Evolutionary conservation across 2,113 vertebrate species (phyloP).

Genomic region (Phainopepla nitens): DNA sequence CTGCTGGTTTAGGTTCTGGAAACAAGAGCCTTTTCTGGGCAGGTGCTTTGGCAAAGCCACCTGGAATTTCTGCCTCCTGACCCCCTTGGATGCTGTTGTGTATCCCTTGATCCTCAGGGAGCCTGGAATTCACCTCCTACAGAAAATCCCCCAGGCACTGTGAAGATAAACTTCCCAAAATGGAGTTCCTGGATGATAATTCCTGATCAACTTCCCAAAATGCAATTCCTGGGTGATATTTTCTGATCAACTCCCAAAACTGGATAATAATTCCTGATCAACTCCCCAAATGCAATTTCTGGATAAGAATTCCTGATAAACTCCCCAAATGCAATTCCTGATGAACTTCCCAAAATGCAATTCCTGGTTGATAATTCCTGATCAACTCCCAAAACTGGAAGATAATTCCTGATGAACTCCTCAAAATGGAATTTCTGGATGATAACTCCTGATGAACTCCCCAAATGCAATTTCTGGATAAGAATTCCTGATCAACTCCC

Average conservation of each 20-base stretch:
- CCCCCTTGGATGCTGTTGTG: not conserved
- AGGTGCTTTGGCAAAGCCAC: not conserved
- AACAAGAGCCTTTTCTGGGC: not conserved
- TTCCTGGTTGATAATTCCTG: not conserved
- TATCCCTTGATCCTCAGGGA: not conserved
- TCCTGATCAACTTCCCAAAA: not conserved
- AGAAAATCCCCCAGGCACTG: not conserved
- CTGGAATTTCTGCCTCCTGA: not conserved
- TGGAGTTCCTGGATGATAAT: accelerated
- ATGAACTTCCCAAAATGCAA: not conserved
- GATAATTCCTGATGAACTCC: accelerated
- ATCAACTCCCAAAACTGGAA: accelerated
- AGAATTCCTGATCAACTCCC: not conserved
- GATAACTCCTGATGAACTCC: accelerated
- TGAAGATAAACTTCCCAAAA: not conserved
- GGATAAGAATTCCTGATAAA: accelerated
- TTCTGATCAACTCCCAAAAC: accelerated
- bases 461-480: not conserved
- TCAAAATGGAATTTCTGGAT: not conserved
- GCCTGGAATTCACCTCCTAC: not conserved
- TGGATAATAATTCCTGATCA: accelerated
- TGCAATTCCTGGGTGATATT: not conserved
- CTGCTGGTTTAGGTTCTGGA: not conserved
- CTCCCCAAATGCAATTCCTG: not conserved
- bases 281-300: not conserved